Conservation (phyloP, 2,888 invertebrate genomes). For the Steinernema carpocapsae region DNA sequence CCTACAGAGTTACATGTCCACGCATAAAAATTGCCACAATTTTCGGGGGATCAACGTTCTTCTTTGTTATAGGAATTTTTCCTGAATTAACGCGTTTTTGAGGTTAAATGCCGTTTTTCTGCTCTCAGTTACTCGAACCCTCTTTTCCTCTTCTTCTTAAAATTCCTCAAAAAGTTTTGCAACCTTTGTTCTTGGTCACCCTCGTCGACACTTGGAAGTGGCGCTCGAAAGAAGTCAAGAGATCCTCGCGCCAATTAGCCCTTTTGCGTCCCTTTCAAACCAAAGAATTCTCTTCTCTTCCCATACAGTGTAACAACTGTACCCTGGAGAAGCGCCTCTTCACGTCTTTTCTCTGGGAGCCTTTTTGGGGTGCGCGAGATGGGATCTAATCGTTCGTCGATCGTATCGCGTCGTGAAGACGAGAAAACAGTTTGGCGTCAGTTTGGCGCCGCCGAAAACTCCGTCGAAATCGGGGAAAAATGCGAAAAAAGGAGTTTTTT, state of each 20-base stretch:
- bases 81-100: too few relatives aligned
- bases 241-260: not conserved
- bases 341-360: too few relatives aligned
- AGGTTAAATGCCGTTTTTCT: too few relatives aligned
- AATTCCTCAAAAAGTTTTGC: not conserved
- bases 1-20: too few relatives aligned
- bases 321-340: too few relatives aligned
- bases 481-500: too few relatives aligned
- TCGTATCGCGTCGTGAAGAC: constrained; percentile 5
- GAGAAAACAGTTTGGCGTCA: not conserved
- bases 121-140: not conserved
- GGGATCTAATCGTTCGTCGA: constrained; percentile 10
- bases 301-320: not conserved
- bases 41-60: too few relatives aligned
- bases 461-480: too few relatives aligned
- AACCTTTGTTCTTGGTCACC: not conserved
- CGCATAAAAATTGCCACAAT: too few relatives aligned
- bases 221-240: constrained; percentile 21
- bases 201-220: too few relatives aligned
- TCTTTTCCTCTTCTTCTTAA: not conserved
- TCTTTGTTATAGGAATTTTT: too few relatives aligned
- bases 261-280: not conserved
- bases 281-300: not conserved
- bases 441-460: not conserved
- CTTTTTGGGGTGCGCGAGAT: not conserved